These are phyloP conservation scores for Stigmatopora argus DNA, from an alignment of 2,113 vertebrate species.

Conservation along the genomic window DNA sequence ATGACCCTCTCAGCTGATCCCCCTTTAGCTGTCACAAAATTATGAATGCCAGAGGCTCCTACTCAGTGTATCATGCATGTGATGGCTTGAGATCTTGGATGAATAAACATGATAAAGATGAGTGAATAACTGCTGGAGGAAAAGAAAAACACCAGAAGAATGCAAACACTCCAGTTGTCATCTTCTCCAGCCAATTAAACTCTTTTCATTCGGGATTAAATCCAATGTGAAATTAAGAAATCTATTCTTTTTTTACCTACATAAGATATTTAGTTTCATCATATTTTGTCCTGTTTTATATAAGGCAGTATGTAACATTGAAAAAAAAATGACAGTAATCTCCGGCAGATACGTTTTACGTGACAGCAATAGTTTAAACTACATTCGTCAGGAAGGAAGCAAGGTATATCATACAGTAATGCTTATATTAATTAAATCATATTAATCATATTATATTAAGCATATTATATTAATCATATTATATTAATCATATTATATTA, in stretches of 20 bases:
- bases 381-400: no score
- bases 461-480: no score
- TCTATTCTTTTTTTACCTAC: background rate
- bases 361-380: no score
- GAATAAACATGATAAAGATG: background rate
- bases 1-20: slow-evolving; percentile 62
- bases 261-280: no score
- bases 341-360: no score
- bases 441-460: no score
- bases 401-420: no score
- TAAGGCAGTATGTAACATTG: no score
- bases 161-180: background rate
- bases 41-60: slow-evolving; percentile 19
- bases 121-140: background rate
- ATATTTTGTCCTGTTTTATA: no score
- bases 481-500: no score
- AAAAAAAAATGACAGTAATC: no score
- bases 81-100: background rate
- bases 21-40: slow-evolving; percentile 30
- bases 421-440: no score
- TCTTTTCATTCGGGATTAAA: background rate
- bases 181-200: background rate
- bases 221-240: background rate
- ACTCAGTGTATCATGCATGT: slow-evolving; percentile 42
- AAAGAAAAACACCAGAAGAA: background rate